phyloP scores from a whole-genome alignment of 2,113 vertebrate genomes.

The Forbesichthys agassizii region DNA sequence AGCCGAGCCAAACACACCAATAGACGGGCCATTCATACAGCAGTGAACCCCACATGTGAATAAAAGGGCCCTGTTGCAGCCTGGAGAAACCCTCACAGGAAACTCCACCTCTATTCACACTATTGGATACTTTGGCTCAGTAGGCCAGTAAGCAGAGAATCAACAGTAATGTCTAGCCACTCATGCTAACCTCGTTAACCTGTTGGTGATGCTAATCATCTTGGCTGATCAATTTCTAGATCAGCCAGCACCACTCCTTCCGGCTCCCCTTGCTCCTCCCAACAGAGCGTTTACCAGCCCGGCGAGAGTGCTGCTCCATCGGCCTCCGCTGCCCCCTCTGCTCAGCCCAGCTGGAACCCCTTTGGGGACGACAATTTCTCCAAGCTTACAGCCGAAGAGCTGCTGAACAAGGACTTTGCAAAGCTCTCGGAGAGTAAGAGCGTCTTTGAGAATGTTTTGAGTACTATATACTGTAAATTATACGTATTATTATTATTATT shows the following conservation, averaged over 20 bases:
- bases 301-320: conserved; percentile 36
- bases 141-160: conserved; percentile 10
- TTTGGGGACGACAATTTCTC: conserved; percentile 99
- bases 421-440: conserved; percentile 89
- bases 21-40: conserved; percentile 58
- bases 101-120: conserved; percentile 37
- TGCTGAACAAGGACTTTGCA: conserved; percentile 97
- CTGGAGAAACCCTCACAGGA: background rate
- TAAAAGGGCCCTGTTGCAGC: conserved; percentile 42
- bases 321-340: conserved; percentile 16
- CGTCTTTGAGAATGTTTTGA: background rate
- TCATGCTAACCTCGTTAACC: conserved; percentile 4
- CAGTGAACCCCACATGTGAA: conserved; percentile 26
- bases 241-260: conserved; percentile 97
- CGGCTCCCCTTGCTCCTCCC: conserved; percentile 81
- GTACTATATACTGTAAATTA: too few species aligned
- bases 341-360: conserved; percentile 89
- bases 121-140: conserved; percentile 27
- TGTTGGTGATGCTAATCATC: background rate
- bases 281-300: conserved; percentile 78
- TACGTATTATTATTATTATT: too few species aligned
- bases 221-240: conserved; percentile 62
- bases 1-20: conserved; percentile 28
- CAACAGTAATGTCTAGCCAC: background rate
- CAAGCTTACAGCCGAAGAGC: conserved; percentile 95